A percentile compares a stretch with the other conserved stretches of the same genome.
These are phyloP conservation scores for Himalopsyche japonica DNA, from an alignment of 2,888 invertebrate genomes.

Conservation along the genomic window DNA sequence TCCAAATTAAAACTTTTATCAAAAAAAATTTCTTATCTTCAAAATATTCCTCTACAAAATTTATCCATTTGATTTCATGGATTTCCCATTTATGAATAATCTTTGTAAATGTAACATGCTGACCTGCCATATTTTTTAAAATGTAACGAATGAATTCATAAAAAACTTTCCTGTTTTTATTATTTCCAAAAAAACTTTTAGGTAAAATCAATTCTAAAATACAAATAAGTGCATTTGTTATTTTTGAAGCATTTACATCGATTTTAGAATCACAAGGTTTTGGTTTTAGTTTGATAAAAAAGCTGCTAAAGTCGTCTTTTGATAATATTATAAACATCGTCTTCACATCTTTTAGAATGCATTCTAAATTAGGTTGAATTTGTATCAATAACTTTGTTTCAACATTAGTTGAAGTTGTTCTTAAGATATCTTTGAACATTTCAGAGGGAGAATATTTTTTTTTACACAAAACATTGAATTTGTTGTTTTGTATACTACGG, in stretches of 20 bases:
- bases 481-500: conserved; percentile 27
- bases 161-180: conserved; percentile 50
- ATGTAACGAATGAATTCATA: conserved; percentile 46
- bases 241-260: conserved; percentile 46
- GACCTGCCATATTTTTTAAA: conserved; percentile 53
- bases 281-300: conserved; percentile 15
- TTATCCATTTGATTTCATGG: conserved; percentile 46
- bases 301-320: conserved; percentile 32
- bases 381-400: neutral
- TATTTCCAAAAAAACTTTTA: conserved; percentile 47
- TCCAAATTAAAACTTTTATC: conserved; percentile 47
- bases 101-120: conserved; percentile 47
- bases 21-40: conserved; percentile 43
- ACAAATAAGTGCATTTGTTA: conserved; percentile 47
- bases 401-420: neutral
- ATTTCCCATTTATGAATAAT: conserved; percentile 50
- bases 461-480: conserved; percentile 27
- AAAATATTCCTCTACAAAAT: conserved; percentile 28
- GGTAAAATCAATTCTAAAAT: conserved; percentile 50
- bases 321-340: conserved; percentile 7
- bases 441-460: neutral
- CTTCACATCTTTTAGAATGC: conserved; percentile 13
- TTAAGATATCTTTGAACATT: conserved; percentile 22
- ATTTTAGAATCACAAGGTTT: conserved; percentile 41
- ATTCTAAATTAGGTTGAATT: neutral